phyloP scores from a whole-genome alignment of 1,140 invertebrate genomes.

The Drosophila lacteicornis region DNA sequence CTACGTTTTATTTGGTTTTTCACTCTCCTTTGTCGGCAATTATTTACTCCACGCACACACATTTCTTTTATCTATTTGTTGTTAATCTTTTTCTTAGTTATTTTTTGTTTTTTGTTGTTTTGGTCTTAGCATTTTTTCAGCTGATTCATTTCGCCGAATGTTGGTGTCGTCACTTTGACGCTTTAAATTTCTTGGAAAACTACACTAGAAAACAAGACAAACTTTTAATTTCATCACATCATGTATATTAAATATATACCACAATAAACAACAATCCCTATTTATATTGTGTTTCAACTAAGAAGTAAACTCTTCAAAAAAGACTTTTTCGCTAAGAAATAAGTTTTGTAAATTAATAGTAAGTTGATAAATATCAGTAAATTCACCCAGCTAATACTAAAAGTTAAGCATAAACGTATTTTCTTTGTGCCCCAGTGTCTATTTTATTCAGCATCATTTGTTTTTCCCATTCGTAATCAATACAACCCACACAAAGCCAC shows the following conservation, averaged over 20 bases:
- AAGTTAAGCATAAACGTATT: too few species aligned
- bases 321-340: not conserved
- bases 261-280: too few species aligned
- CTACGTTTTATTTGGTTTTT: constrained; percentile 46
- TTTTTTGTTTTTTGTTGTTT: constrained; percentile 6
- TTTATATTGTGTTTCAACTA: not conserved
- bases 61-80: constrained; percentile 38
- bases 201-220: not conserved
- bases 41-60: constrained; percentile 49
- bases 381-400: not conserved
- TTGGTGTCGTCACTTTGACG: constrained; percentile 55
- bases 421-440: constrained; percentile 3
- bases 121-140: constrained; percentile 27
- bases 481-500: not conserved
- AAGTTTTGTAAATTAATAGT: not conserved
- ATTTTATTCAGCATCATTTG: constrained; percentile 23
- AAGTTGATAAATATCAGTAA: not conserved
- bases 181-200: constrained; percentile 8
- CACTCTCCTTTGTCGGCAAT: constrained; percentile 49
- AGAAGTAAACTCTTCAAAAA: not conserved
- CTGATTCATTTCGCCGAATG: constrained; percentile 60
- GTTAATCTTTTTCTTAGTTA: constrained; percentile 6
- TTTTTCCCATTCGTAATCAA: constrained; percentile 39
- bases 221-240: not conserved
- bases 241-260: not conserved